phyloP scores from a whole-genome alignment of 2,113 vertebrate species.

The Paradisaea rubra region DNA sequence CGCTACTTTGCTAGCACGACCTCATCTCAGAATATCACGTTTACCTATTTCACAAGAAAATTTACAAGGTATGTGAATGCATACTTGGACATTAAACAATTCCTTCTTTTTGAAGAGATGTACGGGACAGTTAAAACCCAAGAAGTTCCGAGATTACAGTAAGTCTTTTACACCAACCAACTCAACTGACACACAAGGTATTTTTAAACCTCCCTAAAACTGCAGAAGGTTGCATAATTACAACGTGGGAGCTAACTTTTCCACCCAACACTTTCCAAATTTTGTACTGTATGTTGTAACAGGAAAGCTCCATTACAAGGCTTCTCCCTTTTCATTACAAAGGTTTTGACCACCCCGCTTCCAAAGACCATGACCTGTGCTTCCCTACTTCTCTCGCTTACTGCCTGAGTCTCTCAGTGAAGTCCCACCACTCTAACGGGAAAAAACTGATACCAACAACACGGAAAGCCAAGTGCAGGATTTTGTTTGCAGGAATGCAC shows the following conservation, averaged over 20 bases:
- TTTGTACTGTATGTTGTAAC: neutral
- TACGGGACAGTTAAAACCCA: neutral
- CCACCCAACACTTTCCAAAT: neutral
- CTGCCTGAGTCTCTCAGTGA: neutral
- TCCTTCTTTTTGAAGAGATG: neutral
- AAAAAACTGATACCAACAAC: fast-evolving
- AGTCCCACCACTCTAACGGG: neutral
- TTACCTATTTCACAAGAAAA: neutral
- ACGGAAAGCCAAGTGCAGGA: fast-evolving
- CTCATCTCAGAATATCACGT: neutral
- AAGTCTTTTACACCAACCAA: neutral
- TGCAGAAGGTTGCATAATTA: neutral
- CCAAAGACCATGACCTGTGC: neutral
- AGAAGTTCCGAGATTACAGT: neutral
- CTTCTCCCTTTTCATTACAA: neutral
- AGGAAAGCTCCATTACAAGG: neutral
- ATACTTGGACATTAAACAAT: neutral
- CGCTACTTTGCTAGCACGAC: neutral
- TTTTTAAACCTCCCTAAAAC: conserved; percentile 1
- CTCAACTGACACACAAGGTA: neutral
- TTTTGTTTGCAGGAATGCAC: neutral
- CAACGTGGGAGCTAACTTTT: neutral
- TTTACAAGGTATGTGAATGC: neutral
- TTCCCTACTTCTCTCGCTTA: neutral
- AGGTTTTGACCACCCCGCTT: neutral